Evolutionary conservation across 2,888 invertebrate genomes (phyloP).

Genomic region (Bhutanitis thaidina): DNA sequence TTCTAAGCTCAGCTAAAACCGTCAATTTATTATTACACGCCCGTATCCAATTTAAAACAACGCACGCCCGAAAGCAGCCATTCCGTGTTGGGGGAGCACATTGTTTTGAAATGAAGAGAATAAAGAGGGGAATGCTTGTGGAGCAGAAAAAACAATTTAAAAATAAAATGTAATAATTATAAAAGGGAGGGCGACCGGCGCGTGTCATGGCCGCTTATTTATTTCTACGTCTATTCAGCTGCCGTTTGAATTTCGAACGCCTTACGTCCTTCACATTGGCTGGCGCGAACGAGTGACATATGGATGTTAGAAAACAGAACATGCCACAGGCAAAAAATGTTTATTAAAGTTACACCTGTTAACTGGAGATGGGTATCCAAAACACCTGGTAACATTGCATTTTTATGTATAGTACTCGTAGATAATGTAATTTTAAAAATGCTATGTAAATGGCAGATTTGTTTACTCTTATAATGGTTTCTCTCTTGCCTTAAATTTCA

Average conservation of each 20-base stretch:
- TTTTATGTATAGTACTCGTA: neutral
- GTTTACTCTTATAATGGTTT: no score
- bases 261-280: conserved; percentile 30
- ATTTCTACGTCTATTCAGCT: conserved; percentile 67
- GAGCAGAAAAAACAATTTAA: conserved; percentile 78
- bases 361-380: conserved; percentile 7
- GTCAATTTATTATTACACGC: conserved; percentile 78
- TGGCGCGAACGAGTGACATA: conserved; percentile 50
- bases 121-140: conserved; percentile 69
- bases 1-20: conserved; percentile 70
- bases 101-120: conserved; percentile 67
- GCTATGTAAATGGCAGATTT: no score
- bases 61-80: conserved; percentile 62
- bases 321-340: conserved; percentile 28
- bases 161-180: conserved; percentile 79
- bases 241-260: conserved; percentile 63
- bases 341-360: conserved; percentile 32
- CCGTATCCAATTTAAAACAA: conserved; percentile 80
- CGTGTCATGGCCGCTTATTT: conserved; percentile 73
- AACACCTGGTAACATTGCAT: conserved; percentile 17
- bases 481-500: no score
- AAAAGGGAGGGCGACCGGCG: conserved; percentile 71
- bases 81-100: conserved; percentile 46
- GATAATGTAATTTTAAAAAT: neutral
- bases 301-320: conserved; percentile 44